Percentiles rank a stretch among this genome's conserved stretches.
Conservation (phyloP, 2,888 invertebrate genomes). For the Hyppa rectilinea region DNA sequence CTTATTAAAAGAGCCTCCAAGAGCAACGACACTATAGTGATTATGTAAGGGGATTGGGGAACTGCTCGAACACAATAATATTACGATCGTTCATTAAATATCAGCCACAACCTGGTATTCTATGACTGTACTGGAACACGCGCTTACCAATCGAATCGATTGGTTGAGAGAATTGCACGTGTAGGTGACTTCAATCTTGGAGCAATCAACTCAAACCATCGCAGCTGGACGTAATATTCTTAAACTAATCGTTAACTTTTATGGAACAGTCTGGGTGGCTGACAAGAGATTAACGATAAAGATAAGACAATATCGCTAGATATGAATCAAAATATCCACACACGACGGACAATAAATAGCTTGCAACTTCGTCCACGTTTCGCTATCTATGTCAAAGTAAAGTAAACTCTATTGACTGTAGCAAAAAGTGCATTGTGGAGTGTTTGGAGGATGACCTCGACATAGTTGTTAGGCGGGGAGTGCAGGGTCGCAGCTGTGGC, state of each 20-base stretch:
- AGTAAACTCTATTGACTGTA: conserved; percentile 38
- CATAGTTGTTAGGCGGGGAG: conserved; percentile 46
- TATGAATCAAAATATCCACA: conserved; percentile 73
- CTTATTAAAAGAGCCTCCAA: not conserved
- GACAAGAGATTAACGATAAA: conserved; percentile 60
- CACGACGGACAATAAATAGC: conserved; percentile 65
- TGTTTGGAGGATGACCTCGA: conserved; percentile 41
- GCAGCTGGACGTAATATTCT: not conserved
- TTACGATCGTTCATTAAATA: not conserved
- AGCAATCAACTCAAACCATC: conserved; percentile 5
- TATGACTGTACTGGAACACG: not conserved
- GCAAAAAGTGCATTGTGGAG: conserved; percentile 53
- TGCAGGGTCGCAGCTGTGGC: conserved; percentile 60
- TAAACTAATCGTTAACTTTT: conserved; percentile 11
- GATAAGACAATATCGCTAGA: conserved; percentile 73
- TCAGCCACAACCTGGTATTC: not conserved
- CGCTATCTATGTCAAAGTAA: conserved; percentile 14
- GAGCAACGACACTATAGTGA: conserved; percentile 1
- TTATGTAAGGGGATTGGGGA: not conserved
- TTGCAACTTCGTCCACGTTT: conserved; percentile 60
- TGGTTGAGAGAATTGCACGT: too few species aligned
- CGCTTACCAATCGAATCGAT: not conserved
- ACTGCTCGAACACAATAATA: conserved; percentile 12
- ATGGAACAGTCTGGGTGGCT: conserved; percentile 32
- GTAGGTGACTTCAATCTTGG: not conserved